These are phyloP conservation scores for Orycteropus afer DNA, from an alignment of 2,113 vertebrate genomes.

Conservation along the genomic window DNA sequence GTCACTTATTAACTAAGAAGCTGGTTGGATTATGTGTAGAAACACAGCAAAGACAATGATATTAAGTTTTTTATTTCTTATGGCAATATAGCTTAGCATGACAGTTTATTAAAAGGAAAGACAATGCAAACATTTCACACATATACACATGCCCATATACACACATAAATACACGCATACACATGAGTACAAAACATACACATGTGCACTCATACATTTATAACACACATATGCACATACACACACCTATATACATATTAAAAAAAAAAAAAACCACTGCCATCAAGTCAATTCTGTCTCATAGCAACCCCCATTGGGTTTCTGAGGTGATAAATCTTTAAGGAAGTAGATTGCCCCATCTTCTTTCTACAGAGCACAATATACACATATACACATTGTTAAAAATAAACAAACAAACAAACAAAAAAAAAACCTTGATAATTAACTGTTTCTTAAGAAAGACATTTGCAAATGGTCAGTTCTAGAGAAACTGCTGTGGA, in stretches of 20 bases:
- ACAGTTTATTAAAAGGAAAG: background rate
- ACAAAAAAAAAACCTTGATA: no score
- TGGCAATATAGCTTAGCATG: background rate
- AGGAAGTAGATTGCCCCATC: no score
- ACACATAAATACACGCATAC: background rate
- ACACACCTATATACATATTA: background rate
- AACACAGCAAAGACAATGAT: background rate
- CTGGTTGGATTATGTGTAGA: background rate
- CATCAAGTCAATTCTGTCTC: no score
- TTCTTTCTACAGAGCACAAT: no score
- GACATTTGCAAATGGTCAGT: background rate
- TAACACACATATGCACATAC: background rate
- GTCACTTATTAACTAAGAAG: background rate
- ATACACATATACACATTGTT: no score
- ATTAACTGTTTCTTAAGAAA: no score
- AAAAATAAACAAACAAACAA: no score
- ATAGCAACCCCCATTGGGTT: no score
- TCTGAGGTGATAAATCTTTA: no score
- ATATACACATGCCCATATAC: accelerated
- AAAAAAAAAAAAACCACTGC: no score
- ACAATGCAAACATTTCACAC: background rate
- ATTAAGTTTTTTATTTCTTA: background rate
- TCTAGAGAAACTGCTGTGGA: background rate
- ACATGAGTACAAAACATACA: no score
- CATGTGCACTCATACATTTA: no score